Percentiles rank a stretch among this genome's conserved stretches.
phyloP scores from a whole-genome alignment of 2,888 invertebrate genomes.

The Thymelicus lineola region DNA sequence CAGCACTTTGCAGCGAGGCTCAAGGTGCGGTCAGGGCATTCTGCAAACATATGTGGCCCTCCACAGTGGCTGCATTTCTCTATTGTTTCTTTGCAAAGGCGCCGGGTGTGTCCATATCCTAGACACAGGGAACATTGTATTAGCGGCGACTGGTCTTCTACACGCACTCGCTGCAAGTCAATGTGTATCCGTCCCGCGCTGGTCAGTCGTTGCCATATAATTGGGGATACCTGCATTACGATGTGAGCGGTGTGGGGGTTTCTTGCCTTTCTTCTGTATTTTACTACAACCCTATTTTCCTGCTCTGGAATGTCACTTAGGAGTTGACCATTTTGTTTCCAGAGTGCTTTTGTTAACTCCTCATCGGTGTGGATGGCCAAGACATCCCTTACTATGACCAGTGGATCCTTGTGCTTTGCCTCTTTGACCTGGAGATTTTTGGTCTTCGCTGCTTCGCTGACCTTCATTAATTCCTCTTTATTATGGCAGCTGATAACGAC shows the following conservation, averaged over 20 bases:
- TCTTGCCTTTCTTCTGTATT: conserved; percentile 20
- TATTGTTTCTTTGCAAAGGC: conserved; percentile 2
- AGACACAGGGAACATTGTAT: conserved; percentile 22
- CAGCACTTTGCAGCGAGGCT: conserved; percentile 8
- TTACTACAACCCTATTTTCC: conserved; percentile 10
- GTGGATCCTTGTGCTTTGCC: conserved; percentile 33
- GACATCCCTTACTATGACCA: conserved; percentile 28
- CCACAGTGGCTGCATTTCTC: conserved; percentile 31
- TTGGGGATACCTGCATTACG: conserved; percentile 6
- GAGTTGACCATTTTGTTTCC: conserved; percentile 27
- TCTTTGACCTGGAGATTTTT: conserved; percentile 30
- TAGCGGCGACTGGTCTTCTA: conserved; percentile 28
- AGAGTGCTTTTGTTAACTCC: conserved; percentile 15
- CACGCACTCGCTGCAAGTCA: conserved; percentile 20
- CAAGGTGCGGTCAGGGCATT: conserved; percentile 3
- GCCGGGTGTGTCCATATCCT: background rate
- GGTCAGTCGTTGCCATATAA: conserved; percentile 1
- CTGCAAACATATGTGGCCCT: conserved; percentile 2
- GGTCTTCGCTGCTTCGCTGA: conserved; percentile 17
- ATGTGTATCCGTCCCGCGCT: background rate
- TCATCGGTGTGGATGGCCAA: conserved; percentile 21
- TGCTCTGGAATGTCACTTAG: conserved; percentile 1
- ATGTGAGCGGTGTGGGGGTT: conserved; percentile 13
- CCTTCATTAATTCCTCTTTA: conserved; percentile 12
- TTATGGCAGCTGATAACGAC: conserved; percentile 34